Evolutionary conservation across 2,113 vertebrate genomes (phyloP).

Genomic region (Echinops telfairi): DNA sequence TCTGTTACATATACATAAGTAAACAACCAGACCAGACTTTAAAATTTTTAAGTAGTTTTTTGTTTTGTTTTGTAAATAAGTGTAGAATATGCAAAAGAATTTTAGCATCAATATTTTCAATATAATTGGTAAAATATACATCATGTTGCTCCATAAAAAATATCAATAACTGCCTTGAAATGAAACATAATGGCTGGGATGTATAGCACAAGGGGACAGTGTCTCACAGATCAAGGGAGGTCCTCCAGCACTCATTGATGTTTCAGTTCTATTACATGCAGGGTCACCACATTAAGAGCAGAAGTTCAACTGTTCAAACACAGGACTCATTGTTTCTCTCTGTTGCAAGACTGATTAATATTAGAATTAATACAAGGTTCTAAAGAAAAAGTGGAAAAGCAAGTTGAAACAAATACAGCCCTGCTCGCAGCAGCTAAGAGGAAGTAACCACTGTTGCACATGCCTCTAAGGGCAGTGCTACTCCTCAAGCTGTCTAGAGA

Average conservation of each 20-base stretch:
- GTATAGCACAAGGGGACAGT: not conserved
- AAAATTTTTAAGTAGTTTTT: not conserved
- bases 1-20: not conserved
- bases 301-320: not conserved
- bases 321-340: not conserved
- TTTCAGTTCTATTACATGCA: not conserved
- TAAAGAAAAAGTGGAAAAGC: too few species aligned
- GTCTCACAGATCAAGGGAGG: not conserved
- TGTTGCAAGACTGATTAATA: not conserved
- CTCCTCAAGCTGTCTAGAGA: too few species aligned
- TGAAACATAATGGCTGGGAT: not conserved
- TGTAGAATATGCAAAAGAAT: conserved; percentile 19
- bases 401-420: not conserved
- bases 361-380: not conserved
- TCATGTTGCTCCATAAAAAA: not conserved
- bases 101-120: not conserved
- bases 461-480: too few species aligned
- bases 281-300: not conserved
- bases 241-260: not conserved
- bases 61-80: not conserved
- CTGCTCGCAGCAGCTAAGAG: not conserved
- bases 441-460: too few species aligned
- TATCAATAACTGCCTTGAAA: not conserved
- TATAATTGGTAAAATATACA: not conserved
- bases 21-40: not conserved